A percentile compares a stretch with the other conserved stretches of the same genome.
These are phyloP conservation scores for Zaprionus inermis DNA, from an alignment of 1,140 invertebrate genomes.

Conservation along the genomic window DNA sequence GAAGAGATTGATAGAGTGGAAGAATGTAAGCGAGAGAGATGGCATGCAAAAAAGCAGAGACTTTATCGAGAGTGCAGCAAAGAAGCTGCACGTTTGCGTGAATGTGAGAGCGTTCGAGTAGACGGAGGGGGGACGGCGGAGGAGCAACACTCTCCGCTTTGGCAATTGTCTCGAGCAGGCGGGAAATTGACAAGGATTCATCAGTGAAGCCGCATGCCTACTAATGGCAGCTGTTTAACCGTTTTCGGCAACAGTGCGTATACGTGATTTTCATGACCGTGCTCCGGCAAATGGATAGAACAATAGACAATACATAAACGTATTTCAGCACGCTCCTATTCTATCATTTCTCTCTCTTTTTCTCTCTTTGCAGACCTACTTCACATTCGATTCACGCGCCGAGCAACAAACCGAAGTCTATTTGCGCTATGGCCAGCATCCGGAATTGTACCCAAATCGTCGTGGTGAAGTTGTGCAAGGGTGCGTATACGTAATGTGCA, in stretches of 20 bases:
- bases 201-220: constrained; percentile 38
- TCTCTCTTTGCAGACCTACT: constrained; percentile 85
- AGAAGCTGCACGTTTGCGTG: not conserved
- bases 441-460: constrained; percentile 95
- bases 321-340: constrained; percentile 30
- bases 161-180: constrained; percentile 47
- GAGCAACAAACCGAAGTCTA: constrained; percentile 96
- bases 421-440: constrained; percentile 94
- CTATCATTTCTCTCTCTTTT: constrained; percentile 9
- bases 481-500: constrained; percentile 84
- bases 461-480: constrained; percentile 92
- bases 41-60: constrained; percentile 34
- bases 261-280: constrained; percentile 68
- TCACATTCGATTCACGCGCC: constrained; percentile 88
- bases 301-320: not conserved
- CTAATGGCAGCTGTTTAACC: constrained; percentile 53
- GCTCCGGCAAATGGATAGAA: constrained; percentile 15
- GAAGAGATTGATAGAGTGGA: not conserved
- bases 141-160: constrained; percentile 2
- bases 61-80: constrained; percentile 34
- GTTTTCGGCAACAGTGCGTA: constrained; percentile 48
- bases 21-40: not conserved
- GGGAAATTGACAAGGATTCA: constrained; percentile 72
- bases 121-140: not conserved
- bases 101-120: not conserved